phyloP scores from a whole-genome alignment of 2,113 vertebrate species.

The Phaethornis superciliosus region DNA sequence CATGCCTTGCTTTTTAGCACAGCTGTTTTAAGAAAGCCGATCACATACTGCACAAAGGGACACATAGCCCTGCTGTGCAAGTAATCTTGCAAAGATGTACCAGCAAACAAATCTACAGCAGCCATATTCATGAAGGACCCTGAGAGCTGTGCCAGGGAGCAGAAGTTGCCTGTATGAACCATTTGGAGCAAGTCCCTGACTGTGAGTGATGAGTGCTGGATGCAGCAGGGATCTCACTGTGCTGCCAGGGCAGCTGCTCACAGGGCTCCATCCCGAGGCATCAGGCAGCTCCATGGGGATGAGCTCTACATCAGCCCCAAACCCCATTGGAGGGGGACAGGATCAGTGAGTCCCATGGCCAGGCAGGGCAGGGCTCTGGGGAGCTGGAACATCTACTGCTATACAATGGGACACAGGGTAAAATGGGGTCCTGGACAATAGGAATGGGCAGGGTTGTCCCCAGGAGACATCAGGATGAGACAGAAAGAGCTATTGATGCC shows the following conservation, averaged over 20 bases:
- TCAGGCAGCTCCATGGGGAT: background rate
- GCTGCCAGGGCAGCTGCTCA: background rate
- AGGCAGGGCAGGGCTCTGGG: background rate
- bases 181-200: background rate
- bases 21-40: background rate
- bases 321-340: rapidly evolving
- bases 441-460: background rate
- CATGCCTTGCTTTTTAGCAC: background rate
- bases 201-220: background rate
- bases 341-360: background rate
- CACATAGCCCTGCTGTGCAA: background rate
- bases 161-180: background rate
- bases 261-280: background rate
- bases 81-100: background rate
- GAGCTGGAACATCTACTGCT: background rate
- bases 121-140: background rate
- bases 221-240: background rate
- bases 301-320: background rate
- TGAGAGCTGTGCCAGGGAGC: background rate
- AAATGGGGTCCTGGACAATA: background rate
- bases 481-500: background rate
- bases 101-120: background rate
- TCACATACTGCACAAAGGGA: background rate
- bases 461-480: background rate
- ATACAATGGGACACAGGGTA: background rate